phyloP scores from a whole-genome alignment of 2,797 vertebrate species.

The Florisuga fusca region DNA sequence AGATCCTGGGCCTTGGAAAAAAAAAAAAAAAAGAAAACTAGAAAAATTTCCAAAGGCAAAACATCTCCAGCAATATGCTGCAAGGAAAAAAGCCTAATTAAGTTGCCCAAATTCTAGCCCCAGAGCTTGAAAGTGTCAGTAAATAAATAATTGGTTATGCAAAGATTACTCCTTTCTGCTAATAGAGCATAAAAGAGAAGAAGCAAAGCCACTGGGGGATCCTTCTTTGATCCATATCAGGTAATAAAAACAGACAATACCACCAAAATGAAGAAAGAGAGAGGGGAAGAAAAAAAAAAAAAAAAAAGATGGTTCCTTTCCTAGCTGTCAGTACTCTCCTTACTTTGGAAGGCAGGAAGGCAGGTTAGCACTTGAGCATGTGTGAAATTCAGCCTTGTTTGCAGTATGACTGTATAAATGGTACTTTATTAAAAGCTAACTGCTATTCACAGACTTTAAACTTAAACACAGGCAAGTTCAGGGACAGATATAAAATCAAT shows the following conservation, averaged over 20 bases:
- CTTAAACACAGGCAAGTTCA: constrained; percentile 28
- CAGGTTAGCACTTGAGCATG: background rate
- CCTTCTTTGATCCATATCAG: constrained; percentile 11
- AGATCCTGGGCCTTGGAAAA: background rate
- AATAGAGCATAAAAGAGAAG: background rate
- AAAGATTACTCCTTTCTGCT: constrained; percentile 23
- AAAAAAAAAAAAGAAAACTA: background rate
- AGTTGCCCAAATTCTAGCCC: constrained; percentile 1
- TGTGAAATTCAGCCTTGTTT: constrained; percentile 49
- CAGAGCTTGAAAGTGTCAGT: constrained; percentile 14
- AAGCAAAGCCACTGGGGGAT: background rate
- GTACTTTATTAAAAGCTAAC: constrained; percentile 56
- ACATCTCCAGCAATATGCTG: background rate
- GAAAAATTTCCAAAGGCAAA: background rate
- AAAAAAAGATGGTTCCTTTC: background rate
- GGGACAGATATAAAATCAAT: constrained; percentile 50
- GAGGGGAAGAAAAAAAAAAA: background rate
- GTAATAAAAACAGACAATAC: constrained; percentile 23
- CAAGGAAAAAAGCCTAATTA: background rate
- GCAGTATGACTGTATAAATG: constrained; percentile 47
- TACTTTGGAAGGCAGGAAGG: background rate
- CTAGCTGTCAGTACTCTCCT: background rate
- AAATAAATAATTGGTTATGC: constrained; percentile 52
- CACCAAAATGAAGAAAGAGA: background rate
- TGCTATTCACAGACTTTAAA: constrained; percentile 33